A percentile compares a stretch with the other conserved stretches of the same genome.
These are phyloP conservation scores for Connochaetes taurinus DNA, from an alignment of 2,113 vertebrate species.

Conservation along the genomic window DNA sequence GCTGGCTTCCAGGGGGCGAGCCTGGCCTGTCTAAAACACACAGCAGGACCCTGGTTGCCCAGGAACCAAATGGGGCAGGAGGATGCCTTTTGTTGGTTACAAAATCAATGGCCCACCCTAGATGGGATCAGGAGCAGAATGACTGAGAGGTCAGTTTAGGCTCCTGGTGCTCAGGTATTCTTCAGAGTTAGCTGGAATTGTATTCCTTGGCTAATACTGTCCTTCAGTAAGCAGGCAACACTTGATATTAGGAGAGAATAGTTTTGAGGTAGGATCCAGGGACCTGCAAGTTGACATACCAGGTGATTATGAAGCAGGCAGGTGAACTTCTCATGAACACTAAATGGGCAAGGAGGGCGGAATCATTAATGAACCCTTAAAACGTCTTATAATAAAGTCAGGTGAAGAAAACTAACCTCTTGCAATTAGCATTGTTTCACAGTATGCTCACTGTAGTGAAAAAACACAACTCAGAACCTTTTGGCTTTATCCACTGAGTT, in stretches of 20 bases:
- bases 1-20: background rate
- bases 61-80: accelerated
- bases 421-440: background rate
- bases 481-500: background rate
- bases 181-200: background rate
- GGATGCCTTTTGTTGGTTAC: background rate
- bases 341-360: background rate
- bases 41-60: background rate
- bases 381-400: background rate
- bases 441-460: background rate
- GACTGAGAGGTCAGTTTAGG: background rate
- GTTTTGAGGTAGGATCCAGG: background rate
- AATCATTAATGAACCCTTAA: background rate
- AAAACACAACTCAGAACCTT: background rate
- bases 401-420: background rate
- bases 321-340: background rate
- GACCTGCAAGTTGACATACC: background rate
- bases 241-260: background rate
- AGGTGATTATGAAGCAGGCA: background rate
- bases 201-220: background rate
- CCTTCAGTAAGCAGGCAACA: background rate
- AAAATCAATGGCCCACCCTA: background rate
- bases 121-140: background rate
- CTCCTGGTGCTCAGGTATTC: background rate
- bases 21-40: background rate